Base-by-base conservation (phyloP, 2,113 vertebrate species). In the Onychostoma macrolepis region DNA sequence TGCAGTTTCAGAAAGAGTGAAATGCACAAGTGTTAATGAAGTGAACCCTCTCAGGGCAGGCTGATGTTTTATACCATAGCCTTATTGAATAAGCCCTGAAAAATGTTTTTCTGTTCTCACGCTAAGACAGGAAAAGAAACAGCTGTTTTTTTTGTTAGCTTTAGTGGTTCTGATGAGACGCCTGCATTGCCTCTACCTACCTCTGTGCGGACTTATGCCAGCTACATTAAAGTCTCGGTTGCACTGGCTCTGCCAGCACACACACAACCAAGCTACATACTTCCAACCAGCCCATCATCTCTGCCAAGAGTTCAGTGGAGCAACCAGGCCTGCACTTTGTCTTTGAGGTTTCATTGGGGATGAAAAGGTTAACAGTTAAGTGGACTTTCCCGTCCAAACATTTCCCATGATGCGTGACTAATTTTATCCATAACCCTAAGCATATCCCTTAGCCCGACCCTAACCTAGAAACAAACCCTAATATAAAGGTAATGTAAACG, bases 291-390 rank as follows among this genome's bases (percentile, higher is more conserved):
- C 58, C 28, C 71, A 67, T 69, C 28, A 71, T 53, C 28, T 48
- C 63, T 82, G 69, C 81, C 83, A 80, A 83, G 71, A 80, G 72
- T 24, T 72, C 41, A 50, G 28, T 12, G 12, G 48, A 67, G 45
- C 38, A 13, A 53, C 80, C 58, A 65, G 65, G 84, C 80, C 88
- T 87, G 88, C 85, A 83, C 56, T 88, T 63, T 80, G 84, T 90
- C 88, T 83, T 36, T 30, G 79, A 71, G 36, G 74, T 71, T 72
- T 83, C 65, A 83, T 30, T 41, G 43, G 30, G 58, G 74, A 75
- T 61, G 58, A 86, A 65, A 50, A 71, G 41, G 30, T 38, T 85
- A 75, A 88, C 50, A 80, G 24, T 85, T 63, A 84, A 76, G 7
- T 10, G 2, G 72, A 63, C 58, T 72, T 50, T 58, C 26, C 50